These are phyloP conservation scores for Catostylus mosaicus DNA, from an alignment of 30 jellyfish, hydroid and myxozoan genomes.

Conservation along the genomic window DNA sequence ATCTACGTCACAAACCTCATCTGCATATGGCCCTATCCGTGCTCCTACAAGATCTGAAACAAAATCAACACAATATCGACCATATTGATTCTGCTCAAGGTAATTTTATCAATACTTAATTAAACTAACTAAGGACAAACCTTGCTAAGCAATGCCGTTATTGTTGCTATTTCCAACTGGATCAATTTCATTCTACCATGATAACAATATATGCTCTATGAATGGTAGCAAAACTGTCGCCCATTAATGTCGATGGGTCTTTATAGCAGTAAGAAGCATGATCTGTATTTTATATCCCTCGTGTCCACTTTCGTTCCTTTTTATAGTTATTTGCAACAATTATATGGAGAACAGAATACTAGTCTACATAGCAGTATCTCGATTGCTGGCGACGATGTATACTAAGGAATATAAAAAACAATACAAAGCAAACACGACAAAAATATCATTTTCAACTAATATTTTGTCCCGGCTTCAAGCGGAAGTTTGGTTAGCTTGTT, in stretches of 20 bases:
- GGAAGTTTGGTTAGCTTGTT: no score
- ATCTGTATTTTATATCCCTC: no score
- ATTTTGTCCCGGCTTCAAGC: no score
- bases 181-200: not conserved
- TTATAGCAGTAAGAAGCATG: no score
- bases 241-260: not conserved
- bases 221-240: not conserved
- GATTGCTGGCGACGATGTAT: no score
- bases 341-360: no score
- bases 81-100: conserved; percentile 16
- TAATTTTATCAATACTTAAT: not conserved
- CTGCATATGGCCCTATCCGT: conserved; percentile 63
- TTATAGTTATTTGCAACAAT: no score
- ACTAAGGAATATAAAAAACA: no score
- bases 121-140: not conserved
- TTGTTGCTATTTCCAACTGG: not conserved
- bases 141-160: not conserved
- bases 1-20: conserved; percentile 32
- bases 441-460: no score
- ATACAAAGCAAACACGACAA: no score
- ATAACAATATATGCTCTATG: not conserved
- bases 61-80: conserved; percentile 40
- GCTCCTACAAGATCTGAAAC: conserved; percentile 54
- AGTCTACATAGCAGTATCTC: no score
- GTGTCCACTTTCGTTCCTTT: no score